phyloP scores from a whole-genome alignment of 2,888 invertebrate genomes.

The Lithodes maja region DNA sequence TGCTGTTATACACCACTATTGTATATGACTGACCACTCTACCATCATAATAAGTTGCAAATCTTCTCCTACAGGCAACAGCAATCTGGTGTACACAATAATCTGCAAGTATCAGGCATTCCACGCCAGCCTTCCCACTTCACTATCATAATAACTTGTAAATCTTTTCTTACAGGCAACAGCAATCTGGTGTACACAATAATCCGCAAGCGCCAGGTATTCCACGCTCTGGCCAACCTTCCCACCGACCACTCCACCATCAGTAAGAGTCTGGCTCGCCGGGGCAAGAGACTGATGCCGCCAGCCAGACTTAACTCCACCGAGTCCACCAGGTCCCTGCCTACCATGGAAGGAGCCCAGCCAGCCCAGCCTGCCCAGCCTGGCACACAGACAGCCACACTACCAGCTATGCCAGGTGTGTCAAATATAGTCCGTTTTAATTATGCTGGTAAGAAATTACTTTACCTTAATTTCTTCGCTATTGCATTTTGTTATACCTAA shows the following conservation, averaged over 20 bases:
- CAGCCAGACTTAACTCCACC: constrained; percentile 78
- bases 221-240: constrained; percentile 97
- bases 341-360: constrained; percentile 86
- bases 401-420: constrained; percentile 65
- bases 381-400: constrained; percentile 80
- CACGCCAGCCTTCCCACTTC: neutral
- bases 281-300: constrained; percentile 70
- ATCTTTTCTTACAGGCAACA: constrained; percentile 64
- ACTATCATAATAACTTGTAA: too few species aligned
- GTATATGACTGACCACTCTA: too few species aligned
- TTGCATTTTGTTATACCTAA: too few species aligned
- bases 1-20: too few species aligned
- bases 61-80: constrained; percentile 66
- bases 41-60: too few species aligned
- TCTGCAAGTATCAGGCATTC: too few species aligned
- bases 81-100: constrained; percentile 56
- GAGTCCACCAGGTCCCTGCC: constrained; percentile 74
- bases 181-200: constrained; percentile 86
- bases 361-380: constrained; percentile 90
- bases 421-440: neutral
- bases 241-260: constrained; percentile 93
- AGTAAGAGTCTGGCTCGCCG: constrained; percentile 80
- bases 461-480: too few species aligned
- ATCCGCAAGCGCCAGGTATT: constrained; percentile 99
- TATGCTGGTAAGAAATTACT: too few species aligned